Evolutionary conservation across 2,113 vertebrate genomes (phyloP).

Genomic region (Synchiropus splendidus): DNA sequence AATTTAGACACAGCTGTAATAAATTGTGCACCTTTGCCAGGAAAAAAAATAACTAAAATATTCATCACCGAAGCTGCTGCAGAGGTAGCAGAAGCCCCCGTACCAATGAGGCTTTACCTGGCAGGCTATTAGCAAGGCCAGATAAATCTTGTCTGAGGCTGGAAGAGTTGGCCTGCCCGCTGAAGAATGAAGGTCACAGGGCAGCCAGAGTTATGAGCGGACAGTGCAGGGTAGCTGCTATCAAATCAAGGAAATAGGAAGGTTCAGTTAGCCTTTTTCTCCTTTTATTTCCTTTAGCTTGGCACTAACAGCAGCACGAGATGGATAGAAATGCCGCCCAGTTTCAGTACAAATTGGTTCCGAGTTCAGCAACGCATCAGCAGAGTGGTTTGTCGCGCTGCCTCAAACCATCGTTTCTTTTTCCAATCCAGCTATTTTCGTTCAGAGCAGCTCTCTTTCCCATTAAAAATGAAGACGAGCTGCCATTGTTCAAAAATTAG

Average conservation of each 20-base stretch:
- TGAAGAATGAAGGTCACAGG: conserved; percentile 71
- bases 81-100: conserved; percentile 51
- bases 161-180: conserved; percentile 38
- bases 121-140: conserved; percentile 59
- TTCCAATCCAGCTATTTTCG: too few relatives aligned
- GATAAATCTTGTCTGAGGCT: conserved; percentile 71
- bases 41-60: conserved; percentile 31
- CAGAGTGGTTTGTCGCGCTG: too few relatives aligned
- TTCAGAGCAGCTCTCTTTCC: too few relatives aligned
- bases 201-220: conserved; percentile 57
- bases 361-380: too few relatives aligned
- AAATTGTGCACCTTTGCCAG: conserved; percentile 5
- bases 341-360: too few relatives aligned
- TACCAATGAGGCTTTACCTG: conserved; percentile 66
- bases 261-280: conserved; percentile 26
- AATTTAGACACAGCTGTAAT: neutral
- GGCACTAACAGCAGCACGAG: neutral
- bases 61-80: conserved; percentile 58
- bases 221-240: conserved; percentile 32
- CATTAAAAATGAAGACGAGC: too few relatives aligned
- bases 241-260: conserved; percentile 61
- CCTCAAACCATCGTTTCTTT: too few relatives aligned
- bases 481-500: too few relatives aligned
- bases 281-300: conserved; percentile 19
- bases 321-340: too few relatives aligned